phyloP scores from a whole-genome alignment of 1,140 invertebrate genomes.

The Trichomalopsis sarcophagae region DNA sequence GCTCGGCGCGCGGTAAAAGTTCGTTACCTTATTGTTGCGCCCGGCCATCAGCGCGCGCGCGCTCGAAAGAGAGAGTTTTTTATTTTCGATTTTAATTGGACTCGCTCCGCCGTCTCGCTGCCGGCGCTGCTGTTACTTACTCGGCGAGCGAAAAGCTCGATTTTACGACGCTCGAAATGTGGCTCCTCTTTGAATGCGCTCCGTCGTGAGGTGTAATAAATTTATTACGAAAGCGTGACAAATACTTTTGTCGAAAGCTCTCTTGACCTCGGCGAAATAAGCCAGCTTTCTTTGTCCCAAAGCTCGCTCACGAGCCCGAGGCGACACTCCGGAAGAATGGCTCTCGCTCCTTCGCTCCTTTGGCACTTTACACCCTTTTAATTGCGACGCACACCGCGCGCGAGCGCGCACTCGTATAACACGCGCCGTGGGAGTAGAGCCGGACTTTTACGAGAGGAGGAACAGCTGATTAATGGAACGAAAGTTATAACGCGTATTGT shows the following conservation, averaged over 20 bases:
- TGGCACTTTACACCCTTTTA: constrained; percentile 9
- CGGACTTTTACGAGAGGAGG: constrained; percentile 26
- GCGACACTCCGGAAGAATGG: not conserved
- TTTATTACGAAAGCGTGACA: not conserved
- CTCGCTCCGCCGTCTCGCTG: not conserved
- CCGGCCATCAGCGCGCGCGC: too few species aligned
- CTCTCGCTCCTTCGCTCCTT: not conserved
- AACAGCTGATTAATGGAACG: constrained; percentile 39
- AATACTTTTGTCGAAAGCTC: constrained; percentile 42
- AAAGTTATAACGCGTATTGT: not conserved
- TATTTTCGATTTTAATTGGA: not conserved
- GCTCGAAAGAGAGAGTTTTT: not conserved
- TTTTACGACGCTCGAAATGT: too few species aligned
- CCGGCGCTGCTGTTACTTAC: not conserved
- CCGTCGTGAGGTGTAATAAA: too few species aligned
- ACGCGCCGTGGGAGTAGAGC: not conserved
- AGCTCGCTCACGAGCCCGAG: not conserved
- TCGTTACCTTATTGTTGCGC: not conserved
- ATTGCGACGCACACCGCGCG: not conserved
- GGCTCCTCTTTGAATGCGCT: too few species aligned
- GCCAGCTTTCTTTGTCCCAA: not conserved
- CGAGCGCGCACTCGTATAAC: not conserved
- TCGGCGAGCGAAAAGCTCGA: too few species aligned
- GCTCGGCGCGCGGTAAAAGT: constrained; percentile 7
- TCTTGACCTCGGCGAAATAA: constrained; percentile 20